Evolutionary conservation across 2,888 invertebrate species (phyloP).

Genomic region (Drosophila peninsularis): DNA sequence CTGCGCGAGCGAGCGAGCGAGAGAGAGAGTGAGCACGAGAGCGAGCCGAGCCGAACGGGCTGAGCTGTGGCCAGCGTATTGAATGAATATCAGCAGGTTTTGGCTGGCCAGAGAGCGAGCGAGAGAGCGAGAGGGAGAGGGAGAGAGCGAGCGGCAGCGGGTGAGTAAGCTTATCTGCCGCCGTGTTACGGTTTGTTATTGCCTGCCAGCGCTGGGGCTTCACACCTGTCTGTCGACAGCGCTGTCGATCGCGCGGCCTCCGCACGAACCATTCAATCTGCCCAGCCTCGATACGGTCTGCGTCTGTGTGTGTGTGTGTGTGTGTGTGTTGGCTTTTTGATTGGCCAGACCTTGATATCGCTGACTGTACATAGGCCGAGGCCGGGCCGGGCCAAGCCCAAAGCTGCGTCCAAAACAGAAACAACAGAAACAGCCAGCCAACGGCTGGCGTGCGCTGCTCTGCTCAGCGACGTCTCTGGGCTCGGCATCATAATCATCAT

Average conservation of each 20-base stretch:
- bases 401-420: slow-evolving; percentile 43
- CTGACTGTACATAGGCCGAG: slow-evolving; percentile 52
- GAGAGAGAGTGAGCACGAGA: slow-evolving; percentile 3
- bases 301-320: slow-evolving; percentile 22
- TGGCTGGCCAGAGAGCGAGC: slow-evolving; percentile 2
- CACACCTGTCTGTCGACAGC: slow-evolving; percentile 64
- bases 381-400: slow-evolving; percentile 59
- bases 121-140: background rate
- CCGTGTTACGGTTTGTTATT: slow-evolving; percentile 67
- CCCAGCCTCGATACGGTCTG: slow-evolving; percentile 34
- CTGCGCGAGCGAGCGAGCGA: slow-evolving; percentile 16
- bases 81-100: slow-evolving; percentile 69
- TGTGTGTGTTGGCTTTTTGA: slow-evolving; percentile 68
- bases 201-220: slow-evolving; percentile 53
- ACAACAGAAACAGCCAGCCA: slow-evolving; percentile 18
- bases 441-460: slow-evolving; percentile 21
- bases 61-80: slow-evolving; percentile 63
- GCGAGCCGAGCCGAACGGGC: slow-evolving; percentile 19
- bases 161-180: slow-evolving; percentile 59
- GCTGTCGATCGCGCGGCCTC: slow-evolving; percentile 33
- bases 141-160: background rate
- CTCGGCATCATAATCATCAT: slow-evolving; percentile 49
- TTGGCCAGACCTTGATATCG: slow-evolving; percentile 77
- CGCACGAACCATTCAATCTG: slow-evolving; percentile 32
- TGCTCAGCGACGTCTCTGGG: slow-evolving; percentile 43